Percentiles rank a stretch among this genome's conserved stretches.
Conservation (phyloP, 1,140 invertebrate genomes). For the Drosophila tristis region DNA sequence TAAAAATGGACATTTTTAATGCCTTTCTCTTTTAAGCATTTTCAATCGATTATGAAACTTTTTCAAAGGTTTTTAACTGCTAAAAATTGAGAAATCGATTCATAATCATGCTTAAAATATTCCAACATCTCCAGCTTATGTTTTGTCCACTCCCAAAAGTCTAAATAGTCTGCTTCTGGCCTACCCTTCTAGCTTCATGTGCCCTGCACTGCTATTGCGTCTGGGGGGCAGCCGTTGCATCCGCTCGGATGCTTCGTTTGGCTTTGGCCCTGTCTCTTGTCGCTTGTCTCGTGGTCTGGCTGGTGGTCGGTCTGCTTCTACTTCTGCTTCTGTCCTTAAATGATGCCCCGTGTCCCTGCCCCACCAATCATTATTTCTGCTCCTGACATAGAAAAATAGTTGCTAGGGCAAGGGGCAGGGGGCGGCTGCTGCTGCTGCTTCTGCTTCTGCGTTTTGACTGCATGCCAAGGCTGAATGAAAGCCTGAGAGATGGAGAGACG, state of each 20-base stretch:
- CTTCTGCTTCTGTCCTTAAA: conserved; percentile 20
- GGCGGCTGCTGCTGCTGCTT: conserved; percentile 5
- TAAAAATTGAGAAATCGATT: no score
- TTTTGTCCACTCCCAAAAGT: no score
- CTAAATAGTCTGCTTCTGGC: no score
- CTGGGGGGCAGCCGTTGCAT: conserved; percentile 42
- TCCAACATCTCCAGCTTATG: no score
- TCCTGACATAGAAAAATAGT: conserved; percentile 80
- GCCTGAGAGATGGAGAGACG: neutral
- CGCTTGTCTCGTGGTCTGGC: neutral
- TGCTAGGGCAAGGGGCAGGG: conserved; percentile 22
- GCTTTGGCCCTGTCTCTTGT: conserved; percentile 8
- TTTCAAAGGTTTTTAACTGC: no score
- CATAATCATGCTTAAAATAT: no score
- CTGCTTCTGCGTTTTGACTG: conserved; percentile 76
- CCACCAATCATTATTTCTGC: neutral
- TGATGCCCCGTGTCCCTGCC: conserved; percentile 24
- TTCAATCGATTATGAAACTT: no score
- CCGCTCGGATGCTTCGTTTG: conserved; percentile 20
- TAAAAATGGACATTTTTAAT: no score
- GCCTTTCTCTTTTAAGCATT: no score
- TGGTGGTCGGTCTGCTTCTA: neutral
- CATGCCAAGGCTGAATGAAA: conserved; percentile 68
- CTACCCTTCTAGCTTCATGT: no score
- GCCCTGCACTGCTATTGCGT: conserved; percentile 28